Conservation (phyloP, 2,113 vertebrate genomes). For the Vidua macroura region DNA sequence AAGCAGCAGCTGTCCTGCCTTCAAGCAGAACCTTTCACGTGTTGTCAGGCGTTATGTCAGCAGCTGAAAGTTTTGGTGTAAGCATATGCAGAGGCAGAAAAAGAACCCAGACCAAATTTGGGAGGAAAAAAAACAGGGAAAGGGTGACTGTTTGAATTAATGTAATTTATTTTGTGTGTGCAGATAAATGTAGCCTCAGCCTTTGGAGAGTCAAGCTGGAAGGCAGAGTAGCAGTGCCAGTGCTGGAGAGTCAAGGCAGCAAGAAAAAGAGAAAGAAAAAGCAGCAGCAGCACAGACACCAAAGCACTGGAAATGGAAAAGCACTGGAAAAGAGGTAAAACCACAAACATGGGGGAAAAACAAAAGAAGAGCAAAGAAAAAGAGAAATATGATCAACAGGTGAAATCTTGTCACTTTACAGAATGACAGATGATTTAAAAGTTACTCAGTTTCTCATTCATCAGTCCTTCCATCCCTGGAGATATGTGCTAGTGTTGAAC, state of each 20-base stretch:
- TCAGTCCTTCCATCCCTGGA: neutral
- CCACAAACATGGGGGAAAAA: neutral
- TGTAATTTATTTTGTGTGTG: neutral
- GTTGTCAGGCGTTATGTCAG: neutral
- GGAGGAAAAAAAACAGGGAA: neutral
- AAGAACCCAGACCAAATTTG: neutral
- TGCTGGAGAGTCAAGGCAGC: conserved; percentile 79
- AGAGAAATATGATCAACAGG: neutral
- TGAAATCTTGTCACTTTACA: neutral
- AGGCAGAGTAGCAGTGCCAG: conserved; percentile 77
- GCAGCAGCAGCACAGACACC: neutral
- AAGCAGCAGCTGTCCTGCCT: conserved; percentile 18
- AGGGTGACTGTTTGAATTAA: conserved; percentile 8
- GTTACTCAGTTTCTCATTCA: neutral
- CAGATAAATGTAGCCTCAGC: conserved; percentile 68
- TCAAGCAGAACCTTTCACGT: neutral
- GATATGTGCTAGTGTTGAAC: neutral
- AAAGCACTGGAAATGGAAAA: neutral
- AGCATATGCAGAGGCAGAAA: conserved; percentile 14
- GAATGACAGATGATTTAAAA: neutral
- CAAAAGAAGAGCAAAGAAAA: neutral
- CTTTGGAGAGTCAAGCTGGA: conserved; percentile 71
- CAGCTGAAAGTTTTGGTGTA: conserved; percentile 26
- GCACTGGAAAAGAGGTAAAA: neutral
- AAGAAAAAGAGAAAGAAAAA: conserved; percentile 72